These are phyloP conservation scores for Elachura formosa DNA, from an alignment of 2,113 vertebrate species.

Conservation along the genomic window DNA sequence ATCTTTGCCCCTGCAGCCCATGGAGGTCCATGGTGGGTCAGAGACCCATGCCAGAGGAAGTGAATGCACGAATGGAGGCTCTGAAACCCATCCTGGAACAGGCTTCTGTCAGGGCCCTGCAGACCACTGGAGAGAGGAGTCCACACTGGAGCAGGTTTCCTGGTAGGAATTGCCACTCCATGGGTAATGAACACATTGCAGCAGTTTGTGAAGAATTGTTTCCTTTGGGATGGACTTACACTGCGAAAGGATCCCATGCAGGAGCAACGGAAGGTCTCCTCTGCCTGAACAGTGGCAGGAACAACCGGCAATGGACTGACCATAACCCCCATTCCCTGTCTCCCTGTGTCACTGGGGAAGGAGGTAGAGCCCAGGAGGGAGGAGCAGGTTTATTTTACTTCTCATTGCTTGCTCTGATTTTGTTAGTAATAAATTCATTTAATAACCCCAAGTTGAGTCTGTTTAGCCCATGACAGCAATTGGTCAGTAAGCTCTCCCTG, in stretches of 20 bases:
- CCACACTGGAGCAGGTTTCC: fast-evolving
- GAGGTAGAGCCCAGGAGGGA: background rate
- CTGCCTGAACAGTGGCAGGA: background rate
- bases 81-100: background rate
- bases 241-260: fast-evolving
- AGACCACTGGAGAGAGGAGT: background rate
- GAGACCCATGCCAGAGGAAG: fast-evolving
- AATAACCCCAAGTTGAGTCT: background rate
- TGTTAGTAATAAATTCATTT: background rate
- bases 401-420: background rate
- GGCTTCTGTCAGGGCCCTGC: background rate
- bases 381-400: background rate
- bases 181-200: background rate
- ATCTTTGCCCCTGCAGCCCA: background rate
- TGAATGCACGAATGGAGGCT: background rate
- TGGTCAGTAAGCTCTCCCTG: background rate
- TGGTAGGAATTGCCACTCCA: background rate
- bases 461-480: background rate
- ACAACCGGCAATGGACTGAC: no score
- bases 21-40: fast-evolving
- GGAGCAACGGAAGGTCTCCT: background rate
- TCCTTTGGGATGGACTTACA: no score
- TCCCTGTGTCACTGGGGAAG: fast-evolving
- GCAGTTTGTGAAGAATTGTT: background rate
- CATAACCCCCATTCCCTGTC: background rate